A percentile compares a stretch with the other conserved stretches of the same genome.
Conservation (phyloP, 1,140 invertebrate species). For the Ylistrum balloti region DNA sequence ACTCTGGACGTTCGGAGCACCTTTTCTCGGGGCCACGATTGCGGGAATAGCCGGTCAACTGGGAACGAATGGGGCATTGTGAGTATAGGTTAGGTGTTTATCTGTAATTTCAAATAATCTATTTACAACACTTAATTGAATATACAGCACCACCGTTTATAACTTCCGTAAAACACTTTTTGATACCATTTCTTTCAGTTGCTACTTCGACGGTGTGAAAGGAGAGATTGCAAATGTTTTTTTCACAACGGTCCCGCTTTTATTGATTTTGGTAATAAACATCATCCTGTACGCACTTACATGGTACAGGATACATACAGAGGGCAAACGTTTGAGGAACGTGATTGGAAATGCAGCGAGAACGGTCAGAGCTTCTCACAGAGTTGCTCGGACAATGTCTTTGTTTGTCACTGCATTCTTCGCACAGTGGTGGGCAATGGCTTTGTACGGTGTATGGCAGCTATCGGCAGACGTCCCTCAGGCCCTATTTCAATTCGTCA, state of each 20-base stretch:
- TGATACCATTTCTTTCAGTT: constrained; percentile 49
- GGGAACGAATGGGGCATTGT: constrained; percentile 59
- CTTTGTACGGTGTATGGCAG: constrained; percentile 49
- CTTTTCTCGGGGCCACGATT: constrained; percentile 40
- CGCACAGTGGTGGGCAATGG: constrained; percentile 55
- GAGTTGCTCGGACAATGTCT: constrained; percentile 53
- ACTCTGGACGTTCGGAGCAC: constrained; percentile 45
- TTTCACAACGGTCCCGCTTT: constrained; percentile 57
- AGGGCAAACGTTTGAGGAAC: constrained; percentile 46
- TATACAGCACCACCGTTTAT: no score
- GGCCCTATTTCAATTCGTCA: constrained; percentile 60
- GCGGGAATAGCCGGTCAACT: constrained; percentile 48
- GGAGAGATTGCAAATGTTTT: constrained; percentile 51
- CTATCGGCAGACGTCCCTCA: constrained; percentile 58
- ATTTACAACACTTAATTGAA: no score
- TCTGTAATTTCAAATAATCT: no score
- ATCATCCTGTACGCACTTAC: constrained; percentile 52
- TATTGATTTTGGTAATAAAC: constrained; percentile 47
- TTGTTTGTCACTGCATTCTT: constrained; percentile 61
- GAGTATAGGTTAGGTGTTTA: not conserved
- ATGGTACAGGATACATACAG: constrained; percentile 53
- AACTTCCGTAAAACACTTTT: not conserved
- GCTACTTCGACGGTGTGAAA: constrained; percentile 61
- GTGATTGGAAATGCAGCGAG: constrained; percentile 48
- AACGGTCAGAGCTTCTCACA: constrained; percentile 52